Conservation (phyloP, 2,113 vertebrate species). For the Pimephales promelas region DNA sequence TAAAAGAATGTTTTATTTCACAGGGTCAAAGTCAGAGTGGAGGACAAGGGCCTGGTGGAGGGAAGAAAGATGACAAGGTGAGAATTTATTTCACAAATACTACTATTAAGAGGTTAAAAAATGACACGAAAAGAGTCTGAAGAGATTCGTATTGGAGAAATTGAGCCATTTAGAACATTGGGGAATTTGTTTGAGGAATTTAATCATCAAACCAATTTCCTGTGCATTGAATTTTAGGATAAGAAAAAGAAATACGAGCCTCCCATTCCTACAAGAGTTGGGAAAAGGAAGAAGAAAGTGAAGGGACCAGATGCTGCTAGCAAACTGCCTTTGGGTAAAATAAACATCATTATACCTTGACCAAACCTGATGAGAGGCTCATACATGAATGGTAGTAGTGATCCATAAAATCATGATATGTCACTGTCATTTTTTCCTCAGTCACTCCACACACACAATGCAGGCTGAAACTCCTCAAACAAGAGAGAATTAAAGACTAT, state of each 20-base stretch:
- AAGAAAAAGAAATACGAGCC: constrained; percentile 99
- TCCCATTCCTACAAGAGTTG: constrained; percentile 97
- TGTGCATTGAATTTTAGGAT: constrained; percentile 76
- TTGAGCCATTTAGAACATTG: not conserved
- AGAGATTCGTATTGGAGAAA: not conserved
- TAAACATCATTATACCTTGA: not conserved
- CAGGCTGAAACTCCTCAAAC: constrained; percentile 91
- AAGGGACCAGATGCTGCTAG: constrained; percentile 98
- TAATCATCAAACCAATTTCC: not conserved
- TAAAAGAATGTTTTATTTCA: not conserved
- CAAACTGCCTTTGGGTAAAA: constrained; percentile 91
- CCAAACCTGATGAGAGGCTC: not conserved
- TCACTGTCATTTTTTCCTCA: constrained; percentile 58
- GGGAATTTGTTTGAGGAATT: too few relatives aligned
- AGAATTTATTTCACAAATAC: not conserved
- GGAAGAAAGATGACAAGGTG: constrained; percentile 63
- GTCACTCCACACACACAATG: constrained; percentile 98
- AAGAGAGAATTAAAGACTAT: constrained; percentile 98
- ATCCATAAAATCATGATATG: not conserved
- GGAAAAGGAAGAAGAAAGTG: constrained; percentile 97
- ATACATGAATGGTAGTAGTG: not conserved
- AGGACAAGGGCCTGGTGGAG: constrained; percentile 58
- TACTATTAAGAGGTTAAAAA: not conserved
- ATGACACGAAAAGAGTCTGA: not conserved
- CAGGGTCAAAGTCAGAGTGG: constrained; percentile 63